These are phyloP conservation scores for Callipepla squamata DNA, from an alignment of 2,113 vertebrate genomes.

Conservation along the genomic window DNA sequence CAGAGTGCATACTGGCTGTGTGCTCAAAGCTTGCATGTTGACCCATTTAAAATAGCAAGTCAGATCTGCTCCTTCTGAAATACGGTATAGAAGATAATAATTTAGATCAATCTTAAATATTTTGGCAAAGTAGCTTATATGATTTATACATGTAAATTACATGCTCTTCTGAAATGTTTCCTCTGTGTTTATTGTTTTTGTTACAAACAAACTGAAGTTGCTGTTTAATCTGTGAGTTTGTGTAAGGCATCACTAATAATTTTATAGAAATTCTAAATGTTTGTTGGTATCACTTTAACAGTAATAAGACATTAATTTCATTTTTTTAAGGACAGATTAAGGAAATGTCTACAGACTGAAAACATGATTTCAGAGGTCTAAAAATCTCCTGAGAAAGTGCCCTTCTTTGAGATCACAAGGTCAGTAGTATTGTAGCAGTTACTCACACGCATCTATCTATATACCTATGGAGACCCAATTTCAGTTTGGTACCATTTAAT, in stretches of 20 bases:
- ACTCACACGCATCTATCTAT: background rate
- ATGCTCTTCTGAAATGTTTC: background rate
- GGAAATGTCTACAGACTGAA: constrained; percentile 66
- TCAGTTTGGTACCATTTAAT: background rate
- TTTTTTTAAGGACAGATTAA: constrained; percentile 71
- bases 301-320: constrained; percentile 42
- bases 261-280: background rate
- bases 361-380: constrained; percentile 72
- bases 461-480: background rate
- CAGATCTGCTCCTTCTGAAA: background rate
- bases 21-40: background rate
- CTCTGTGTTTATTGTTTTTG: background rate
- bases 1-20: background rate
- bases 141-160: background rate
- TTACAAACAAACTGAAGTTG: background rate
- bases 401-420: constrained; percentile 69
- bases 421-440: constrained; percentile 50
- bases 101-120: background rate
- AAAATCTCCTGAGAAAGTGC: constrained; percentile 62
- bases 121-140: background rate
- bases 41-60: background rate
- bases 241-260: background rate
- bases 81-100: background rate
- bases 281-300: constrained; percentile 17
- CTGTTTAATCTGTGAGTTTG: background rate